Conservation (phyloP, 1,140 invertebrate species). For the Yoshiicerus persimilis region DNA sequence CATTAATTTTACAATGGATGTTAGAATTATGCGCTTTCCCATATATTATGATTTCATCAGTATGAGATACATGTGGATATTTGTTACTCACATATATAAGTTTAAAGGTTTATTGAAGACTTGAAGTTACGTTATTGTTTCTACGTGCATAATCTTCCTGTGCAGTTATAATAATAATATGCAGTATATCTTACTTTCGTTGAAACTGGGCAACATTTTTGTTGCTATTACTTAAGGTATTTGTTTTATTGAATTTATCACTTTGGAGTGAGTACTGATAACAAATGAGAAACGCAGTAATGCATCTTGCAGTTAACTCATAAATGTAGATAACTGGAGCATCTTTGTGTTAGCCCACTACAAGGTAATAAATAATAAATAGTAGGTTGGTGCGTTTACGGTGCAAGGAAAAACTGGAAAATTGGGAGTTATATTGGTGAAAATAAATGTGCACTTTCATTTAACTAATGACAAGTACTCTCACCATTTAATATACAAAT, state of each 20-base stretch:
- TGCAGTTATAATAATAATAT: background rate
- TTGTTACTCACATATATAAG: no score
- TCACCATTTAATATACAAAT: slow-evolving; percentile 1
- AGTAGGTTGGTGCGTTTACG: background rate
- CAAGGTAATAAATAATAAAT: background rate
- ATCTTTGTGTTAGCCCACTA: background rate
- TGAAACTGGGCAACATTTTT: no score
- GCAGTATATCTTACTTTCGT: background rate
- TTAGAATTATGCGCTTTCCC: no score
- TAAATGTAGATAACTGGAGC: background rate
- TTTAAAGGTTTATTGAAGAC: no score
- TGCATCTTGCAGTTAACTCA: background rate
- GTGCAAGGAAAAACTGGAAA: background rate
- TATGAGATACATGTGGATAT: no score
- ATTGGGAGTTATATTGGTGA: background rate
- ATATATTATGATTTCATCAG: no score
- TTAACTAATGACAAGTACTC: background rate
- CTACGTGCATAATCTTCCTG: no score
- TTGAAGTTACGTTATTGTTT: no score
- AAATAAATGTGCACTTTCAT: background rate
- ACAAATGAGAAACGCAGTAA: background rate
- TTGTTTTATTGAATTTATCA: background rate
- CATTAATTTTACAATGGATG: no score
- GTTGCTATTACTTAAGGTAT: no score
- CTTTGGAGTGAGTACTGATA: background rate